phyloP scores from a whole-genome alignment of 1,140 invertebrate species.

The Argopecten irradians region DNA sequence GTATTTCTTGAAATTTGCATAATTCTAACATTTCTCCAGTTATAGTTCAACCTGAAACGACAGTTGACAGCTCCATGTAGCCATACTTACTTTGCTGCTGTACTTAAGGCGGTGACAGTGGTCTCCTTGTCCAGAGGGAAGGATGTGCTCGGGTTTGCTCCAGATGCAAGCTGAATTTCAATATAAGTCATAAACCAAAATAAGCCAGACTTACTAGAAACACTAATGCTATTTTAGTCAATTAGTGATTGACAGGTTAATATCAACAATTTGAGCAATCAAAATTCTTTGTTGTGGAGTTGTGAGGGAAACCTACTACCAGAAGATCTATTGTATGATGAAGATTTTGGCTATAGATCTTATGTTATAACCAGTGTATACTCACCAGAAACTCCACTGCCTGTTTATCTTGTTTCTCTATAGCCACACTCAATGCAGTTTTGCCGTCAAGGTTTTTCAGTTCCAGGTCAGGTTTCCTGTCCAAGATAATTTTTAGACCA shows the following conservation, averaged over 20 bases:
- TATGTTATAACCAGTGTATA: neutral
- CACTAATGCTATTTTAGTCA: too few species aligned
- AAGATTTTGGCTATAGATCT: neutral
- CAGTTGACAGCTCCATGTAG: too few species aligned
- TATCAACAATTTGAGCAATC: too few species aligned
- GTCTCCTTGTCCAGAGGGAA: conserved; percentile 46
- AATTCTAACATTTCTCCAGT: too few species aligned
- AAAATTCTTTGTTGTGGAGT: too few species aligned
- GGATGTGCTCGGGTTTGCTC: conserved; percentile 48
- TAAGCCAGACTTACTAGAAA: neutral
- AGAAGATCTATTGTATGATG: too few species aligned
- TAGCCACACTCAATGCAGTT: conserved; percentile 72
- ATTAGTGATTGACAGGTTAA: too few species aligned
- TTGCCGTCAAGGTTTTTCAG: conserved; percentile 62
- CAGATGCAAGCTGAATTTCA: conserved; percentile 47
- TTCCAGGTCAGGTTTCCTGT: conserved; percentile 71
- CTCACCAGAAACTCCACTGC: conserved; percentile 71
- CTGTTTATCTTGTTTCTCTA: conserved; percentile 57
- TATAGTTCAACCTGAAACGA: too few species aligned
- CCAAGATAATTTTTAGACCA: conserved; percentile 68
- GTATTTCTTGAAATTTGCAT: too few species aligned
- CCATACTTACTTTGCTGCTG: conserved; percentile 54
- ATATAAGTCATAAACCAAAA: neutral
- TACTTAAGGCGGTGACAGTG: conserved; percentile 38
- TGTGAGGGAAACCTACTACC: too few species aligned